Conservation (phyloP, 2,888 invertebrate species). For the Oeneis ivallda region DNA sequence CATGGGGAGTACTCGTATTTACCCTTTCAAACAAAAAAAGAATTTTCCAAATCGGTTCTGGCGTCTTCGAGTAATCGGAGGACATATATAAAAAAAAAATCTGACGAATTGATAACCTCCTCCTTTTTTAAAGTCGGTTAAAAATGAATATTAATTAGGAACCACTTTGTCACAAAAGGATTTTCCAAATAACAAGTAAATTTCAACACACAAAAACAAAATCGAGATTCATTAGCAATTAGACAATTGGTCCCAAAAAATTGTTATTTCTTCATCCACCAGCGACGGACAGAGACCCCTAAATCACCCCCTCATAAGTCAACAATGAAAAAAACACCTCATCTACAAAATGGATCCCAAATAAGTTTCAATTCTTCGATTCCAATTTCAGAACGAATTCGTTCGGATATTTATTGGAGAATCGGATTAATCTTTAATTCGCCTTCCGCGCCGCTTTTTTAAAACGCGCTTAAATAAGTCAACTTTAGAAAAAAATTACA, state of each 20-base stretch:
- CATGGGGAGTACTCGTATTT: no score
- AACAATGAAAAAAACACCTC: conserved; percentile 69
- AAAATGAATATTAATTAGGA: neutral
- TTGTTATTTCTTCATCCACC: conserved; percentile 2
- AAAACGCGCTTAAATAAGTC: conserved; percentile 71
- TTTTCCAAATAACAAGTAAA: neutral
- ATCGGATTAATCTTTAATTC: conserved; percentile 79
- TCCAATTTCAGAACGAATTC: conserved; percentile 75
- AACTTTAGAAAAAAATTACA: conserved; percentile 39
- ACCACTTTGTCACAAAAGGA: neutral
- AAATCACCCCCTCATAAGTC: conserved; percentile 52
- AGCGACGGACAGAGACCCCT: conserved; percentile 23
- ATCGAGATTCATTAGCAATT: conserved; percentile 21
- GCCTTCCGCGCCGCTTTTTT: conserved; percentile 63
- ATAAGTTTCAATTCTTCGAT: conserved; percentile 53
- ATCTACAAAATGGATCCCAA: conserved; percentile 76
- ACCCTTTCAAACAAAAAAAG: no score
- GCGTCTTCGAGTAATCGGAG: no score
- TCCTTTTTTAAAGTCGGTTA: no score
- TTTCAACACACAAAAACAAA: conserved; percentile 12
- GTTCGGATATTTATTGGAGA: conserved; percentile 77
- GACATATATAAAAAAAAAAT: no score
- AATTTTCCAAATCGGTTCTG: no score
- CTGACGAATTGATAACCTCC: no score
- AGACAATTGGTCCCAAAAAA: conserved; percentile 34